phyloP scores from a whole-genome alignment of 2,888 invertebrate genomes.

The Papilio gigon region DNA sequence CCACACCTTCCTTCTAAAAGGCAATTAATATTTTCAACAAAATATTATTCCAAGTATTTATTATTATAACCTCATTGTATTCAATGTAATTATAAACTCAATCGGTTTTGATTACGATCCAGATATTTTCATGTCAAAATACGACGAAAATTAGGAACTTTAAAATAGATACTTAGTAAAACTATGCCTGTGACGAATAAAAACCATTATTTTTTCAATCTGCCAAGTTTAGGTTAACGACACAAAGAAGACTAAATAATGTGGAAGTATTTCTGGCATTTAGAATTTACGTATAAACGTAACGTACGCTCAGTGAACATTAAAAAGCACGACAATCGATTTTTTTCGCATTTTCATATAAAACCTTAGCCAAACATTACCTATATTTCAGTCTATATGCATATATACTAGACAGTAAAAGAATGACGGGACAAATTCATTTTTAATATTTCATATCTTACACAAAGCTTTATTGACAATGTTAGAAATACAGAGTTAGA shows the following conservation, averaged over 20 bases:
- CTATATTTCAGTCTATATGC: constrained; percentile 33
- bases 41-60: no score
- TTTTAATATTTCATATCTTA: background rate
- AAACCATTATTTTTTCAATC: background rate
- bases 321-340: background rate
- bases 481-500: no score
- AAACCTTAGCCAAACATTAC: constrained; percentile 28
- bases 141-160: constrained; percentile 4
- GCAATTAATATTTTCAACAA: no score
- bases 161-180: background rate
- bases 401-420: constrained; percentile 1
- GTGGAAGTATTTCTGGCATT: background rate
- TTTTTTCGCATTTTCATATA: background rate
- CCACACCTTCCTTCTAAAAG: background rate
- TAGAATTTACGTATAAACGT: no score
- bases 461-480: background rate
- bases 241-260: no score
- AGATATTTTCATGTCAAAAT: background rate
- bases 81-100: no score
- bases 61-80: no score
- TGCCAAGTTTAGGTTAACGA: no score
- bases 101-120: no score
- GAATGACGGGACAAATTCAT: background rate
- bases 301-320: no score
- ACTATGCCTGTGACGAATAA: background rate